Evolutionary conservation across 2,113 vertebrate genomes (phyloP).

Genomic region (Pelusios castaneus): DNA sequence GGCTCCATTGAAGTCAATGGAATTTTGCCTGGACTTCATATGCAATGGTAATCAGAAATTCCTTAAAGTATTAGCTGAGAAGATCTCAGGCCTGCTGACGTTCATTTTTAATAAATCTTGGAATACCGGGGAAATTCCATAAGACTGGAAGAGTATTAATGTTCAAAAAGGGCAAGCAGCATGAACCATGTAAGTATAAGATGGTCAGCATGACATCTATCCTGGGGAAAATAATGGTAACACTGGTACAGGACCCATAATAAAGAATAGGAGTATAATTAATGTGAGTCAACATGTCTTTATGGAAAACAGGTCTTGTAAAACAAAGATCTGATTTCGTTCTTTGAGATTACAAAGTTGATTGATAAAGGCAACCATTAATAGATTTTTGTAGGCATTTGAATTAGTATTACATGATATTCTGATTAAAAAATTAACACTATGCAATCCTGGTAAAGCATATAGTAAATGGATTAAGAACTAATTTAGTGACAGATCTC

Average conservation of each 20-base stretch:
- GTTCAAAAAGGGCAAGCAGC: not conserved
- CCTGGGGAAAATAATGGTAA: not conserved
- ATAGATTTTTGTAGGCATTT: not conserved
- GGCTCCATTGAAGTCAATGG: too few species aligned
- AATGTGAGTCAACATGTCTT: not conserved
- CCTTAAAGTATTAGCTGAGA: not conserved
- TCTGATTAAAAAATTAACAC: not conserved
- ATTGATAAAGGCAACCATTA: not conserved
- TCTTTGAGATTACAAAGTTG: not conserved
- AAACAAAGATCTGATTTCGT: not conserved
- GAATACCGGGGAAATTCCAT: not conserved
- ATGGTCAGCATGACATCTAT: not conserved
- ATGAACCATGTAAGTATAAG: not conserved
- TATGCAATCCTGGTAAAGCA: too few species aligned
- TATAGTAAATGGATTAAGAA: too few species aligned
- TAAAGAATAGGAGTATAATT: not conserved
- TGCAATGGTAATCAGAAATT: not conserved
- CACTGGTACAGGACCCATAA: not conserved
- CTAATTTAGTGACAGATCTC: too few species aligned
- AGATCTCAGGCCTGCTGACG: not conserved
- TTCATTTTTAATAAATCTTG: not conserved
- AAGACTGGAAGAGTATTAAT: not conserved
- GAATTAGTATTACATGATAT: not conserved
- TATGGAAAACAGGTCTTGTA: not conserved
- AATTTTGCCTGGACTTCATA: too few species aligned